A percentile compares a stretch with the other conserved stretches of the same genome.
Evolutionary conservation across 2,888 invertebrate species (phyloP).

Genomic region (Nymphalis c-album): DNA sequence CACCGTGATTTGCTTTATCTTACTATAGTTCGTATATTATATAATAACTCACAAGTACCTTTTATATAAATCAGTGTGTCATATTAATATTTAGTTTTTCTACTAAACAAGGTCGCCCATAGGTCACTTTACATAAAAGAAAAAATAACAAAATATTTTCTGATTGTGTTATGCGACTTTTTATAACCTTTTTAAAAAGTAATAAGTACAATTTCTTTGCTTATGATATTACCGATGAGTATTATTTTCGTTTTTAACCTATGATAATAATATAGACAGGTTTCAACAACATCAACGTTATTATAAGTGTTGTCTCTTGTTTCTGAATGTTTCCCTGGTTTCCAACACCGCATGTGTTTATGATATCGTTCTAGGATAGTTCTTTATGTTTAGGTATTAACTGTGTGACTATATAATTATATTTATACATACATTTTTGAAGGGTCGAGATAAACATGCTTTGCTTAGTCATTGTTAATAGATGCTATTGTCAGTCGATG

Average conservation of each 20-base stretch:
- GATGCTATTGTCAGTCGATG: conserved; percentile 7
- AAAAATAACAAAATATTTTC: background rate
- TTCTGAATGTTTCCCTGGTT: background rate
- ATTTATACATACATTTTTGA: conserved; percentile 24
- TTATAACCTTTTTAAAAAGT: conserved; percentile 8
- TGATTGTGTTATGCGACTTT: background rate
- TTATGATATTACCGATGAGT: conserved; percentile 31
- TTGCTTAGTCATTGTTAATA: conserved; percentile 38
- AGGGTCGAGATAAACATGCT: conserved; percentile 43
- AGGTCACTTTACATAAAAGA: background rate
- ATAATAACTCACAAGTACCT: conserved; percentile 4
- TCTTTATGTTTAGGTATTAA: conserved; percentile 36
- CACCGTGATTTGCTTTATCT: conserved; percentile 22
- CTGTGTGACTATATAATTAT: conserved; percentile 31
- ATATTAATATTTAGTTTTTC: conserved; percentile 22
- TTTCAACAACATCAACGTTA: background rate
- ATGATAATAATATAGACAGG: conserved; percentile 13
- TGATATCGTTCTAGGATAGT: conserved; percentile 37
- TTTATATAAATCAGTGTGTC: conserved; percentile 20
- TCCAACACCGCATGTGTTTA: conserved; percentile 21
- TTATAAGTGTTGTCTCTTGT: no score
- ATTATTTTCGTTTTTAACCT: conserved; percentile 19
- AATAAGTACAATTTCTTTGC: conserved; percentile 31
- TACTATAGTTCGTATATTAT: conserved; percentile 6
- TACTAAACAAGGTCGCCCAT: conserved; percentile 8